phyloP scores from a whole-genome alignment of 2,113 vertebrate genomes.

The Vireo altiloquus region DNA sequence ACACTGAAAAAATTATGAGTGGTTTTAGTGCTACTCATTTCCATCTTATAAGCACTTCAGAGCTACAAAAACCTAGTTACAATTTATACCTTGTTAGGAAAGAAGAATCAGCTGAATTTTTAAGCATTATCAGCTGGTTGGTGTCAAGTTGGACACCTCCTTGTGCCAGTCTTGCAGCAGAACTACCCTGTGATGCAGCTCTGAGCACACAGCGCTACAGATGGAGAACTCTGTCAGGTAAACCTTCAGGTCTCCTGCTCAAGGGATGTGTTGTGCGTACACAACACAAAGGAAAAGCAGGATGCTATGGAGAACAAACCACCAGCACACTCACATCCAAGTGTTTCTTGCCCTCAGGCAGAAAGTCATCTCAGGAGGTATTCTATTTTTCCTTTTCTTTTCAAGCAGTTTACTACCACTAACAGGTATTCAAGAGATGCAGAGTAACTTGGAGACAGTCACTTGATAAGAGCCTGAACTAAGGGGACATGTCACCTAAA shows the following conservation, averaged over 20 bases:
- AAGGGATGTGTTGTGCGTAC: not conserved
- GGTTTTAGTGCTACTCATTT: not conserved
- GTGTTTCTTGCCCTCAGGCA: not conserved
- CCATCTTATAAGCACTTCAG: not conserved
- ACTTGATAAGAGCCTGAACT: not conserved
- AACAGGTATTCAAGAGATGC: not conserved
- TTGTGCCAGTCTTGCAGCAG: not conserved
- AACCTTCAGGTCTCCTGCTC: not conserved
- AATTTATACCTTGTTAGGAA: not conserved
- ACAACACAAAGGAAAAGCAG: not conserved
- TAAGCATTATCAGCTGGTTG: not conserved
- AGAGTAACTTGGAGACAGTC: not conserved
- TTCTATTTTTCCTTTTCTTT: not conserved
- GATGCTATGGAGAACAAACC: not conserved
- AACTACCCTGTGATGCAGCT: not conserved
- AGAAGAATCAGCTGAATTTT: not conserved
- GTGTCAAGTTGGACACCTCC: not conserved
- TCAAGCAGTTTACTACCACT: not conserved
- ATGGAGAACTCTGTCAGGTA: not conserved
- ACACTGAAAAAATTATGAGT: not conserved
- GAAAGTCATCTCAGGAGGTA: not conserved
- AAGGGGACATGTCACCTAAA: accelerated
- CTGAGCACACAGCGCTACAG: accelerated
- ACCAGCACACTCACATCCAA: not conserved
- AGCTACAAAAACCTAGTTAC: not conserved